Evolutionary conservation across 2,113 vertebrate genomes (phyloP), one percentile per base, ranked within the genome.

Genomic region (Podilymbus podiceps): DNA sequence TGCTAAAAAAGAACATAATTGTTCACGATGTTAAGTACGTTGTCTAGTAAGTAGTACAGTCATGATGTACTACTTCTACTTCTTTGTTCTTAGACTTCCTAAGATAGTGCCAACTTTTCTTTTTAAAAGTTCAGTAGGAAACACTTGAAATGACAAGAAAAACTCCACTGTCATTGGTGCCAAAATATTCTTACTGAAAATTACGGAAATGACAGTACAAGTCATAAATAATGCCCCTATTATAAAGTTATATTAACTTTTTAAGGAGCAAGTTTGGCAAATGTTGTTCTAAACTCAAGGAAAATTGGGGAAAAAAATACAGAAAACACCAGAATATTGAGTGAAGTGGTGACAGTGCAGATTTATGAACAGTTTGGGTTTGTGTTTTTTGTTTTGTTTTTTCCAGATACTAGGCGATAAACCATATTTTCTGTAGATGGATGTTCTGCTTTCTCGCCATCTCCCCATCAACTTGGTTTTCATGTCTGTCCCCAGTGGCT

Each of bases 1-100:
- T 60, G 33, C 67, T 92, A 69, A 94, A 93, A 90, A 95, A 75
- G 66, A 89, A 42, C 62, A 27, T 71, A 44, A 53, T 89, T 94
- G 62, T 95, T 95, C 3, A 0, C 42, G n/a, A 89, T 87, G 76
- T 77, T 42, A 76, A 95, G 74, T 82, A 25, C 0, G 0, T 25
- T 93, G 79, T 93, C 35, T 52, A 47, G 38, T 81, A 58, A 94
- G 18, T n/a, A 80, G 88, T 80, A 40, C 46, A 59, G 80, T 55
- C 56, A 35, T 92, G 52, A 95, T 93, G 89, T 85, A 56, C 46
- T 88, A n/a, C n/a, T n/a, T n/a, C n/a, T n/a, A n/a, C n/a, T 72
- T 55, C 82, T 95, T 96, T 93, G 90, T 95, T 96, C 75, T 71
- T 84, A 53, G 73, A 64, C 82, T 94, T 97, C 88, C 82, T 69